Percentiles rank a stretch among this genome's conserved stretches.
Conservation (phyloP, 1,140 invertebrate species). For the Microplitis mediator region DNA sequence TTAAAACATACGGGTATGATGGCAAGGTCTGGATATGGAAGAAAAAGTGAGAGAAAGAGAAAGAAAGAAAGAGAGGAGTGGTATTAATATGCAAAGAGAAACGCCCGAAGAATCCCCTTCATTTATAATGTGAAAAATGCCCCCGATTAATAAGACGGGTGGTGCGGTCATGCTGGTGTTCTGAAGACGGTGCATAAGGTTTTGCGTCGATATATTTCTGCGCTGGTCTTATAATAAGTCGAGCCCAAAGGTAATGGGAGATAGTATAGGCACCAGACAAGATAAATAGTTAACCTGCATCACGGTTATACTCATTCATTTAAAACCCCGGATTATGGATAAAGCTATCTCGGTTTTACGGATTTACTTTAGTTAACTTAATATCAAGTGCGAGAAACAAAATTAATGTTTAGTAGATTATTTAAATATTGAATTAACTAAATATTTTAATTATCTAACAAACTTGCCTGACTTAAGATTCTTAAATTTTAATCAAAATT, state of each 20-base stretch:
- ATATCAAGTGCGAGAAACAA: no score
- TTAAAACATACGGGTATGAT: background rate
- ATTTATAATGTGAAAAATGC: constrained; percentile 40
- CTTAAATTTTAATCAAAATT: no score
- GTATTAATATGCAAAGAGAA: constrained; percentile 28
- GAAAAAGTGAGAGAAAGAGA: background rate
- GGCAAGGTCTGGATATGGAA: background rate
- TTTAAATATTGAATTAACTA: no score
- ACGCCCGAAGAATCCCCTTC: constrained; percentile 17
- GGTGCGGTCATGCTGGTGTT: no score
- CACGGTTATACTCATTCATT: background rate
- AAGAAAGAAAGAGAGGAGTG: constrained; percentile 5
- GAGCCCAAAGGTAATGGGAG: no score
- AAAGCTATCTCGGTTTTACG: background rate
- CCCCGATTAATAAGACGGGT: constrained; percentile 39
- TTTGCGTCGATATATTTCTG: constrained; percentile 25
- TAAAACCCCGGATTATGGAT: constrained; percentile 6
- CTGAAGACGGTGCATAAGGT: constrained; percentile 18
- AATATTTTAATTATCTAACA: no score
- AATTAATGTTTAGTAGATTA: no score
- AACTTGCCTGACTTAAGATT: no score
- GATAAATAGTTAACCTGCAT: constrained; percentile 20
- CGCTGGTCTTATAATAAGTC: no score
- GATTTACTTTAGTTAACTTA: no score
- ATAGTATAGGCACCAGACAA: background rate